A percentile compares a stretch with the other conserved stretches of the same genome.
Conservation (phyloP, 2,113 vertebrate species). For the Gavialis gangeticus region DNA sequence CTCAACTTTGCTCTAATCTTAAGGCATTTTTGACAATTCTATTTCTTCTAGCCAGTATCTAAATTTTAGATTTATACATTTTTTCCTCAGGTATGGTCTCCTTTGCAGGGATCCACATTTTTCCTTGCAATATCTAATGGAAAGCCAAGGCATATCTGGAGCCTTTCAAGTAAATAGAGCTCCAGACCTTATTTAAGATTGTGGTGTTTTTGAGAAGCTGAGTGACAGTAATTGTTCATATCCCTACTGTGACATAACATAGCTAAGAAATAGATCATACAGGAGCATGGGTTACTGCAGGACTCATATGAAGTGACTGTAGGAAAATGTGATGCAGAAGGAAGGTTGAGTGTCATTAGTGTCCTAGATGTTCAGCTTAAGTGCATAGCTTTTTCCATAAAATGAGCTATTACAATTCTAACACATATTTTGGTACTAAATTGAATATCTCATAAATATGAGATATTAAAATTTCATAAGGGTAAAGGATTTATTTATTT, state of each 20-base stretch:
- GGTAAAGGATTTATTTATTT: not conserved
- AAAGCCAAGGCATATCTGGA: not conserved
- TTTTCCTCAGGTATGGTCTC: not conserved
- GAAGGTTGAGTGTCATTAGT: not conserved
- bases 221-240: not conserved
- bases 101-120: not conserved
- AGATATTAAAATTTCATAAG: not conserved
- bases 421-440: not conserved
- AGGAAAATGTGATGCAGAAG: not conserved
- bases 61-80: not conserved
- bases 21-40: not conserved
- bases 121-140: not conserved
- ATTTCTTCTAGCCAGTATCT: not conserved
- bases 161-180: not conserved
- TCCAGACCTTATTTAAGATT: not conserved
- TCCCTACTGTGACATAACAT: not conserved
- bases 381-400: not conserved
- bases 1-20: not conserved
- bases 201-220: not conserved
- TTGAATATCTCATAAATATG: not conserved
- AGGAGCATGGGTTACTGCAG: not conserved
- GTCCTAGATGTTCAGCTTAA: not conserved
- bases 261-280: constrained; percentile 3
- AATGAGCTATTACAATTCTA: not conserved
- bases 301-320: not conserved